A percentile compares a stretch with the other conserved stretches of the same genome.
These are phyloP conservation scores for Acanthosepion lycidas DNA, from an alignment of 2,888 invertebrate genomes.

Conservation along the genomic window DNA sequence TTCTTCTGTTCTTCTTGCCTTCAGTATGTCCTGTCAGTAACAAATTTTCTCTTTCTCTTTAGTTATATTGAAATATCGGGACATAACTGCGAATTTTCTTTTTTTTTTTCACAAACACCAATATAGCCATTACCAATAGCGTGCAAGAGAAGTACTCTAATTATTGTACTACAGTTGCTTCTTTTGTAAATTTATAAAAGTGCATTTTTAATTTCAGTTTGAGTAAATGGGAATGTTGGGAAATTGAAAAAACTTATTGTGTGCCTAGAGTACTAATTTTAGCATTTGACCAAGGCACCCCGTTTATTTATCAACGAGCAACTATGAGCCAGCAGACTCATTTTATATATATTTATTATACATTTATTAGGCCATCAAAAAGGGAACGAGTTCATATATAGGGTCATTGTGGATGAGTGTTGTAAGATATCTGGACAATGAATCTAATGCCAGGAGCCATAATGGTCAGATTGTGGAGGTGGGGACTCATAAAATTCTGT, in stretches of 20 bases:
- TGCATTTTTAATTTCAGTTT: background rate
- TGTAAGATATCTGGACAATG: constrained; percentile 16
- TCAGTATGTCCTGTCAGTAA: too few species aligned
- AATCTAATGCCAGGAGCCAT: background rate
- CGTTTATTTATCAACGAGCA: background rate
- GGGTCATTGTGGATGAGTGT: background rate
- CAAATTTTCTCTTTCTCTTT: too few species aligned
- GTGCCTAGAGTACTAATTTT: background rate
- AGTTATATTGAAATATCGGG: too few species aligned
- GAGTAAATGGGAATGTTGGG: background rate
- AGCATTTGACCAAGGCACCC: background rate
- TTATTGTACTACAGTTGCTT: background rate
- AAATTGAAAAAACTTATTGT: background rate
- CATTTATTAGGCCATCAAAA: constrained; percentile 6
- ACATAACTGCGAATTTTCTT: too few species aligned
- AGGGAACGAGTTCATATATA: background rate
- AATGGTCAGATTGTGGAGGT: background rate
- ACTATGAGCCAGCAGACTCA: background rate
- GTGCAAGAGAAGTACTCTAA: background rate
- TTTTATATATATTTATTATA: constrained; percentile 7
- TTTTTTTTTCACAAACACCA: too few species aligned
- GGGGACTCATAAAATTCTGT: background rate
- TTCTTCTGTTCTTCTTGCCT: too few species aligned
- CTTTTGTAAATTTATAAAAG: background rate
- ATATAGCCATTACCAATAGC: too few species aligned